Evolutionary conservation across 2,113 vertebrate genomes (phyloP).

Genomic region (Colinus virginianus): DNA sequence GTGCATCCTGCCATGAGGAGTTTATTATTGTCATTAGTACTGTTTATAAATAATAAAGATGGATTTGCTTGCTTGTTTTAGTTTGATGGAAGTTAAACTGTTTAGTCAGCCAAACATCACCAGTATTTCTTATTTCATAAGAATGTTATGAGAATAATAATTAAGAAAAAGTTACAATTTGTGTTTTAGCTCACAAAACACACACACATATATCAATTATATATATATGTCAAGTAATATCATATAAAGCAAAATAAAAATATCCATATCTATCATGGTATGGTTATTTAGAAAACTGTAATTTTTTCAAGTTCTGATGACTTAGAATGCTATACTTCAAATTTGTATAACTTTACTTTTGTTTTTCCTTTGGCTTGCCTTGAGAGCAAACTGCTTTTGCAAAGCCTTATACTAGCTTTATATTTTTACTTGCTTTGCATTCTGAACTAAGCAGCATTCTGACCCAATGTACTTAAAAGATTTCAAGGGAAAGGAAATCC

Average conservation of each 20-base stretch:
- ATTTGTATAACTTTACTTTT: background rate
- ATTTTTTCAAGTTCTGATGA: background rate
- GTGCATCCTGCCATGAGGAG: background rate
- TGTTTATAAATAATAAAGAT: background rate
- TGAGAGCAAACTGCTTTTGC: background rate
- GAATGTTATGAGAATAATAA: background rate
- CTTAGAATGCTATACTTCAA: background rate
- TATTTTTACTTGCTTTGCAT: constrained; percentile 12
- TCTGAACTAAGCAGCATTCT: background rate
- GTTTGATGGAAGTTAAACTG: background rate
- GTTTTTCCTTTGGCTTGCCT: background rate
- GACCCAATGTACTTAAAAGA: background rate
- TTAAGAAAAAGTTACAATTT: background rate
- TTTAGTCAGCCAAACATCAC: background rate
- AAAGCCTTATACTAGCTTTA: background rate
- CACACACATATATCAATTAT: background rate
- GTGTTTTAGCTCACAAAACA: background rate
- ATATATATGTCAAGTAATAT: background rate
- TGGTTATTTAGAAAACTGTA: background rate
- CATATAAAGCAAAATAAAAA: background rate
- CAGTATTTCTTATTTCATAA: background rate
- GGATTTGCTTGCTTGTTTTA: background rate
- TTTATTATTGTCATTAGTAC: accelerated
- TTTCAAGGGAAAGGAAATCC: constrained; percentile 4
- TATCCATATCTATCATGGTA: accelerated